phyloP scores from a whole-genome alignment of 92 coral and sea anemone genomes.

The Actinernus sp. region DNA sequence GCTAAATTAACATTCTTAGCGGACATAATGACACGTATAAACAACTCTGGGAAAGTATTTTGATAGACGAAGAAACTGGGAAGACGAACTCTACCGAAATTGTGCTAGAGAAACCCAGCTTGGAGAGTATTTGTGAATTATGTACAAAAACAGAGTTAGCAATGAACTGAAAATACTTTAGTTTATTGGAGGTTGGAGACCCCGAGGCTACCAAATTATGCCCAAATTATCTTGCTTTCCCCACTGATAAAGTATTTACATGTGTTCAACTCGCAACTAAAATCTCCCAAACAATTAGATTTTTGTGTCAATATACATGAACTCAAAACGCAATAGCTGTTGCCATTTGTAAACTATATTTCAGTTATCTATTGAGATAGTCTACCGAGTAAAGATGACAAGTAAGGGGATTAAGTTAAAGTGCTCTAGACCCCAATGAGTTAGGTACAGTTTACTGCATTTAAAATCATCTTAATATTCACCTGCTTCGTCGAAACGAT shows the following conservation, averaged over 20 bases:
- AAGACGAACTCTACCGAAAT: too few relatives aligned
- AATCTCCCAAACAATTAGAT: slow-evolving; percentile 31
- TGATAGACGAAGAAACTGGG: not conserved
- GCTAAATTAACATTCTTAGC: slow-evolving; percentile 11
- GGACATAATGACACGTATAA: slow-evolving; percentile 11
- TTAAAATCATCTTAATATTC: slow-evolving; percentile 10
- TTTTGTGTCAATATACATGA: slow-evolving; percentile 23
- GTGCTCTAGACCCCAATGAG: not conserved
- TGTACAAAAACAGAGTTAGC: not conserved
- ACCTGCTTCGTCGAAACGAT: slow-evolving; percentile 15
- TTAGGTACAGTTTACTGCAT: slow-evolving; percentile 8
- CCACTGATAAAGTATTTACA: slow-evolving; percentile 40
- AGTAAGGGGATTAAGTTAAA: slow-evolving; percentile 1
- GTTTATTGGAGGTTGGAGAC: not conserved
- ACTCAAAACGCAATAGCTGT: slow-evolving; percentile 10
- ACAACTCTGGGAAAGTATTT: slow-evolving; percentile 2
- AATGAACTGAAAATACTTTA: not conserved
- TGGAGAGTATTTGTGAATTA: too few relatives aligned
- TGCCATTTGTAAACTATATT: slow-evolving; percentile 28
- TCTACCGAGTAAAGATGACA: slow-evolving; percentile 16
- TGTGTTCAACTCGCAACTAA: slow-evolving; percentile 1
- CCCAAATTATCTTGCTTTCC: slow-evolving; percentile 32
- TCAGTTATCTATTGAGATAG: slow-evolving; percentile 9
- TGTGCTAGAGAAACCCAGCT: too few relatives aligned
- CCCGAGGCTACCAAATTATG: slow-evolving; percentile 22